These are phyloP conservation scores for Anguilla obscura DNA, from an alignment of 2,797 vertebrate genomes.

Conservation along the genomic window DNA sequence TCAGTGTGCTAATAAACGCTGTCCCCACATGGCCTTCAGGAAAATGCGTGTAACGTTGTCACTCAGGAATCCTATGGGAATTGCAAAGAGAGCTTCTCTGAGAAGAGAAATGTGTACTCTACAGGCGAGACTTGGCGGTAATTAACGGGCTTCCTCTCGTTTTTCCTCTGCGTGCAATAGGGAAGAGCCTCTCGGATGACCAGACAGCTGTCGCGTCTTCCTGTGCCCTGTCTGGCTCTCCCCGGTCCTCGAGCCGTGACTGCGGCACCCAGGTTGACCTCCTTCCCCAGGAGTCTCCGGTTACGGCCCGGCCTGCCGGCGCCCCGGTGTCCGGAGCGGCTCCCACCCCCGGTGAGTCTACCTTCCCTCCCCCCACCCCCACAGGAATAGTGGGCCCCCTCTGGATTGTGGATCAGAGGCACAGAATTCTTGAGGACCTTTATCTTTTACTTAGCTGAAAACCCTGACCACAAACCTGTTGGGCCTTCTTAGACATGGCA, in stretches of 20 bases:
- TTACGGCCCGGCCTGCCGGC: slow-evolving; percentile 47
- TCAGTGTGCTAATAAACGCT: not conserved
- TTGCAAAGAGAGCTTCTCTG: slow-evolving; percentile 60
- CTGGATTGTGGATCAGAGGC: not conserved
- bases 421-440: not conserved
- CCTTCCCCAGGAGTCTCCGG: slow-evolving; percentile 39
- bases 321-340: slow-evolving; percentile 42
- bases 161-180: slow-evolving; percentile 62
- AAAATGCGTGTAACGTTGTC: slow-evolving; percentile 45
- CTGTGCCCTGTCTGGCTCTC: slow-evolving; percentile 56
- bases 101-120: slow-evolving; percentile 59
- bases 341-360: slow-evolving; percentile 57
- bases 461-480: not conserved
- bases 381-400: not conserved
- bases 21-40: slow-evolving; percentile 4
- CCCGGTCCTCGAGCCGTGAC: slow-evolving; percentile 75
- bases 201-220: slow-evolving; percentile 61
- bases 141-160: slow-evolving; percentile 54
- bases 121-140: slow-evolving; percentile 41
- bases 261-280: slow-evolving; percentile 82
- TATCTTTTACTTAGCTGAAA: not conserved
- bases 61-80: slow-evolving; percentile 58
- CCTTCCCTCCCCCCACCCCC: slow-evolving; percentile 19
- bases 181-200: slow-evolving; percentile 75
- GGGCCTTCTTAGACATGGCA: not conserved